Percentiles rank a stretch among this genome's conserved stretches.
These are phyloP conservation scores for Rhinoderma darwinii DNA, from an alignment of 2,113 vertebrate genomes.

Conservation along the genomic window DNA sequence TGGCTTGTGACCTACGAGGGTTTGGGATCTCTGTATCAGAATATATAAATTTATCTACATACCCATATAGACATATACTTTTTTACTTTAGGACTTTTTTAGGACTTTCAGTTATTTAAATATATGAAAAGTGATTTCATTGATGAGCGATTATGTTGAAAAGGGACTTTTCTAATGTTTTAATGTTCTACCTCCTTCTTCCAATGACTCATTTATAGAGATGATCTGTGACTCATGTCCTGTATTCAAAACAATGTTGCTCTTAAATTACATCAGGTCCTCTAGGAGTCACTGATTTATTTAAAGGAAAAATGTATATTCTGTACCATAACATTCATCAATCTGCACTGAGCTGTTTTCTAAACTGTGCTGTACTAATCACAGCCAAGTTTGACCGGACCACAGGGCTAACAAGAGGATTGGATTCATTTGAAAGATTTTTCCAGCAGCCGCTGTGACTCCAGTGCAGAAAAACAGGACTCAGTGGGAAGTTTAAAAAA, in stretches of 20 bases:
- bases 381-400: constrained; percentile 2
- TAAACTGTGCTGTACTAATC: not conserved
- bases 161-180: constrained; percentile 55
- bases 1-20: too few species aligned
- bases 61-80: not conserved
- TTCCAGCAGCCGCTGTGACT: constrained; percentile 50
- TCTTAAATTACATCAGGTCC: constrained; percentile 55
- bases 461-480: constrained; percentile 27
- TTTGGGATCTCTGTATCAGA: not conserved
- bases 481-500: constrained; percentile 55
- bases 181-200: constrained; percentile 55
- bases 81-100: not conserved
- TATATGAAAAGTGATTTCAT: constrained; percentile 53
- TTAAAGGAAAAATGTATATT: constrained; percentile 53
- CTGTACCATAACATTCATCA: constrained; percentile 42
- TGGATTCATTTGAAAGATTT: constrained; percentile 13
- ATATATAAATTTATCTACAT: not conserved
- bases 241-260: constrained; percentile 57
- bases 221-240: constrained; percentile 59
- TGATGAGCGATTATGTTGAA: constrained; percentile 56
- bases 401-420: constrained; percentile 12
- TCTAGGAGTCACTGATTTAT: constrained; percentile 50
- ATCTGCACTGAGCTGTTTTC: not conserved
- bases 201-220: constrained; percentile 56
- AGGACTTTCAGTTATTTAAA: not conserved